phyloP scores from a whole-genome alignment of 2,113 vertebrate genomes.

The Psammodynastes pulverulentus region DNA sequence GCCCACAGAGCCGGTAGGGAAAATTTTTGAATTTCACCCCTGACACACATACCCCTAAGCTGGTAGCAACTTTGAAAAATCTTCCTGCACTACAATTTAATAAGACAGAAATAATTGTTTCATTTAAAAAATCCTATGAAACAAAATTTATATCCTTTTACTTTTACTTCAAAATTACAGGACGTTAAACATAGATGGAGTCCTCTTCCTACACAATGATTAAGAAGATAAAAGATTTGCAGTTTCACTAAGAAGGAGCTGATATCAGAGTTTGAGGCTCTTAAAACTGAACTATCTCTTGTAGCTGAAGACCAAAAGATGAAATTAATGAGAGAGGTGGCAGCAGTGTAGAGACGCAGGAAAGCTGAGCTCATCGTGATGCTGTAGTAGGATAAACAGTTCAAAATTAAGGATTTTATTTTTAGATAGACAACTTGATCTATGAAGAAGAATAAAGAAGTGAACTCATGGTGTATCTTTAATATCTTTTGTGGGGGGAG shows the following conservation, averaged over 20 bases:
- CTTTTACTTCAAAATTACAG: background rate
- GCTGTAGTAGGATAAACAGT: background rate
- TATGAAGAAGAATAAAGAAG: background rate
- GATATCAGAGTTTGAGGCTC: background rate
- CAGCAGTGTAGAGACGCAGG: background rate
- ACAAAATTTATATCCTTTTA: background rate
- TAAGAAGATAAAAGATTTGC: background rate
- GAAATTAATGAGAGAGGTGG: background rate
- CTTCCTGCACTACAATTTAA: background rate
- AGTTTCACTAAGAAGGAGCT: background rate
- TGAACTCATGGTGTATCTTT: background rate
- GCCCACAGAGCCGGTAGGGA: too few relatives aligned
- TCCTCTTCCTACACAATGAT: background rate
- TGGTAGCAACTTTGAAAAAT: background rate
- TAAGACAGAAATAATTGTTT: background rate
- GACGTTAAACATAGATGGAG: background rate
- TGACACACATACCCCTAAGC: background rate
- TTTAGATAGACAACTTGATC: background rate
- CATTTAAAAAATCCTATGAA: background rate
- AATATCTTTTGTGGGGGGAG: background rate
- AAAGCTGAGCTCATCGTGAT: background rate
- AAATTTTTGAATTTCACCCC: too few relatives aligned
- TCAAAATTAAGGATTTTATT: background rate
- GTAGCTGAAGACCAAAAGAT: background rate
- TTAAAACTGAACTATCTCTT: background rate